Conservation (phyloP, 2,113 vertebrate genomes). For the Bostrychus sinensis region DNA sequence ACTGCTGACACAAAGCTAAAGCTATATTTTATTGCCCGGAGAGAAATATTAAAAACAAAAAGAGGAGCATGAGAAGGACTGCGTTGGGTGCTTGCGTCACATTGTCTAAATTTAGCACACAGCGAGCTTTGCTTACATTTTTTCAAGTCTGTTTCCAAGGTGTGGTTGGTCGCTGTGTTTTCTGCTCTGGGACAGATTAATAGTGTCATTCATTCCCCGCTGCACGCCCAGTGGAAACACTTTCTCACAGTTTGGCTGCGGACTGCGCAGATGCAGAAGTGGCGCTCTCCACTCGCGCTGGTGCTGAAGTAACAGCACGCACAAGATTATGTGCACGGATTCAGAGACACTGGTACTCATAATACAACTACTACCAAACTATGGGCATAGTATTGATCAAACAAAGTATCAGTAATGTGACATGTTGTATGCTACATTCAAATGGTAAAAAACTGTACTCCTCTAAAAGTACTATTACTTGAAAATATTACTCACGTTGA, state of each 20-base stretch:
- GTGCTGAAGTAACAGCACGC: slow-evolving; percentile 72
- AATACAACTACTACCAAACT: background rate
- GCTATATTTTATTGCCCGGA: background rate
- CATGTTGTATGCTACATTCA: no score
- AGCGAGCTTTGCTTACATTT: background rate
- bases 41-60: background rate
- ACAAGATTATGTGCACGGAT: background rate
- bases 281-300: slow-evolving; percentile 72
- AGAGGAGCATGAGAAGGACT: background rate
- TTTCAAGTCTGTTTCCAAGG: slow-evolving; percentile 1
- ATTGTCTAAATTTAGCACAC: background rate
- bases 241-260: slow-evolving; percentile 50
- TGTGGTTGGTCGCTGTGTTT: background rate
- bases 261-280: slow-evolving; percentile 34
- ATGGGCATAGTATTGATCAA: background rate
- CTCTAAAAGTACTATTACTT: no score
- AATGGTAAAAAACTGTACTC: no score
- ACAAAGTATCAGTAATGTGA: no score
- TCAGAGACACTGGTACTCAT: background rate
- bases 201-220: slow-evolving; percentile 51
- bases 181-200: slow-evolving; percentile 28
- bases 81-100: background rate
- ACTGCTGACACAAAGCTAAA: background rate
- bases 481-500: no score
- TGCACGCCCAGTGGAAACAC: slow-evolving; percentile 57